These are phyloP conservation scores for Orycteropus afer DNA, from an alignment of 2,113 vertebrate species.

Conservation along the genomic window DNA sequence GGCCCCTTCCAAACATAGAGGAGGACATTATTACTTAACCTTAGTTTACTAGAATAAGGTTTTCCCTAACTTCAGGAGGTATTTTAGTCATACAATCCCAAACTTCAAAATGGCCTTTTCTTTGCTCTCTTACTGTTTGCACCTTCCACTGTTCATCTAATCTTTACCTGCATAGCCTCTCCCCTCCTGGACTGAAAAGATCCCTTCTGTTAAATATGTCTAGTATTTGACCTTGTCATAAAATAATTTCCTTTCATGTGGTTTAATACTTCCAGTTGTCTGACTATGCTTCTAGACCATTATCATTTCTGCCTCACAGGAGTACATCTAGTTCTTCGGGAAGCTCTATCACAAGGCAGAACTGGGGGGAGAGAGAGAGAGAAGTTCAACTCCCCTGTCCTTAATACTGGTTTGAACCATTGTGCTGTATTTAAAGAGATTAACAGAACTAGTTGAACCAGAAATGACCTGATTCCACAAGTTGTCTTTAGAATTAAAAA, in stretches of 20 bases:
- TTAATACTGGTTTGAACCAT: background rate
- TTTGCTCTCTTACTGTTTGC: background rate
- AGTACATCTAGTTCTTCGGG: accelerated
- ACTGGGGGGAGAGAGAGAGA: background rate
- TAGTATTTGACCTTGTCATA: background rate
- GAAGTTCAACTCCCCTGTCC: background rate
- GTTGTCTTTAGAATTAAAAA: background rate
- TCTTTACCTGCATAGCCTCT: background rate
- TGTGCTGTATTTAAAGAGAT: background rate
- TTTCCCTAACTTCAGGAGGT: background rate
- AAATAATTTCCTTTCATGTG: background rate
- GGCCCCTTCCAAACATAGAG: background rate
- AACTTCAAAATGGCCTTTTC: background rate
- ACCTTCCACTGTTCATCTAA: background rate
- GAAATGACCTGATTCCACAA: background rate
- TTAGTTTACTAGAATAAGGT: background rate
- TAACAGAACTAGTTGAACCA: background rate
- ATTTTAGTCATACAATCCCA: background rate
- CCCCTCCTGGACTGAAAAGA: background rate
- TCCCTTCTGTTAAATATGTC: background rate
- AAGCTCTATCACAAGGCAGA: too few relatives aligned
- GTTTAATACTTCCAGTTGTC: background rate
- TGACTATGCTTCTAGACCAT: background rate
- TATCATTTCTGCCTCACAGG: background rate
- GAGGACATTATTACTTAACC: background rate